Evolutionary conservation across 2,797 vertebrate genomes (phyloP).

Genomic region (Pangasius sanitwongsei): DNA sequence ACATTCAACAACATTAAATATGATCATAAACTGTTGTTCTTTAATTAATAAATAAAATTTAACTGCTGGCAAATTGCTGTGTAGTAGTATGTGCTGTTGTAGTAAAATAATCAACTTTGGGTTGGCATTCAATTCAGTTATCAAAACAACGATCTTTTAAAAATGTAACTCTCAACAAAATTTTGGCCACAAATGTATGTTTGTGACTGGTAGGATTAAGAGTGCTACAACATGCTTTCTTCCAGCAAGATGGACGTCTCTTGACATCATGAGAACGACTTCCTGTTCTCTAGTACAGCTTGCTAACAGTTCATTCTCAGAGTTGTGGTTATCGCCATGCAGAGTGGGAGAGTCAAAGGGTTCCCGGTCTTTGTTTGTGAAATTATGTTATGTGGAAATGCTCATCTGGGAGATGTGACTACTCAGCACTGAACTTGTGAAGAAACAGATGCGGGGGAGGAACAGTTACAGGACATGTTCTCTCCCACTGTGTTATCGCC

Average conservation of each 20-base stretch:
- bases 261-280: slow-evolving; percentile 40
- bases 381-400: slow-evolving; percentile 29
- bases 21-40: not conserved
- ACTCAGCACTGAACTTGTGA: slow-evolving; percentile 37
- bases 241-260: slow-evolving; percentile 18
- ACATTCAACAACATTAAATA: not conserved
- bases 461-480: slow-evolving; percentile 37
- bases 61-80: not conserved
- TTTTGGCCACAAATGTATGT: not conserved
- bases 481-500: slow-evolving; percentile 47
- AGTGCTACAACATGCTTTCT: not conserved
- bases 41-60: not conserved
- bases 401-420: slow-evolving; percentile 22
- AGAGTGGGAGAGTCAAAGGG: slow-evolving; percentile 6
- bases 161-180: not conserved
- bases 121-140: not conserved
- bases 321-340: not conserved
- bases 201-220: not conserved
- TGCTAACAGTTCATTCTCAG: not conserved
- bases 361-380: slow-evolving; percentile 31
- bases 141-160: not conserved
- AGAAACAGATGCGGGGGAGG: slow-evolving; percentile 47
- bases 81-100: not conserved
- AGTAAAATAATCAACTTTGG: not conserved
- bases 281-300: slow-evolving; percentile 34